Percentiles rank a stretch among this genome's conserved stretches.
Conservation (phyloP, 2,888 invertebrate genomes). For the Altica lythri region DNA sequence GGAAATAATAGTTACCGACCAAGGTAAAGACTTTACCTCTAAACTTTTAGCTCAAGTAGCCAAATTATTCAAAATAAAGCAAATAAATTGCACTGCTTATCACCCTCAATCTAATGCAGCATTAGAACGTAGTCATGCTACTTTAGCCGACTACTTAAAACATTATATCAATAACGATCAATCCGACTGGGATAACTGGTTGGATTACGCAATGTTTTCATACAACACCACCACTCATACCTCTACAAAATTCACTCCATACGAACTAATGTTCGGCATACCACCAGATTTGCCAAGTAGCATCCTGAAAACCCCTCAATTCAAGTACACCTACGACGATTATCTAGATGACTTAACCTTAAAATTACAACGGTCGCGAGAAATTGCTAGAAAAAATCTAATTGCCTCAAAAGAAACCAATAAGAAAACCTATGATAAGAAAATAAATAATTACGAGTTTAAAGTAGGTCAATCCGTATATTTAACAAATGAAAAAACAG, state of each 20-base stretch:
- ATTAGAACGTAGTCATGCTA: slow-evolving; percentile 37
- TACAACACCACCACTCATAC: slow-evolving; percentile 33
- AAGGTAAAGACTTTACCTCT: slow-evolving; percentile 41
- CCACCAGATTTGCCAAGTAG: slow-evolving; percentile 36
- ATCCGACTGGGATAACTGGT: slow-evolving; percentile 43
- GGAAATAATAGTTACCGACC: slow-evolving; percentile 41
- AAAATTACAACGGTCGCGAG: too few relatives aligned
- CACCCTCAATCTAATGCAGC: slow-evolving; percentile 36
- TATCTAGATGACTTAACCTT: slow-evolving; percentile 40
- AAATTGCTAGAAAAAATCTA: too few relatives aligned
- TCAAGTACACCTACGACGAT: slow-evolving; percentile 41
- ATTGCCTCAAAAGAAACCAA: too few relatives aligned
- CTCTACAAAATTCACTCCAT: slow-evolving; percentile 37
- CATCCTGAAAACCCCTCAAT: slow-evolving; percentile 41
- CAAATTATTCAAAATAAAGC: slow-evolving; percentile 20
- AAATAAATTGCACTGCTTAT: slow-evolving; percentile 34
- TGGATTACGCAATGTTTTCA: slow-evolving; percentile 41
- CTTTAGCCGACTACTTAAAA: slow-evolving; percentile 28
- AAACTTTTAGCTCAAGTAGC: slow-evolving; percentile 13
- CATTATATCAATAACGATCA: slow-evolving; percentile 40
- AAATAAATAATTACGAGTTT: too few relatives aligned
- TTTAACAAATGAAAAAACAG: too few relatives aligned
- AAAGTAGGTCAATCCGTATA: too few relatives aligned
- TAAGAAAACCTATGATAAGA: too few relatives aligned
- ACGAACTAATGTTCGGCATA: slow-evolving; percentile 36